These are phyloP conservation scores for Pollicipes pollicipes DNA, from an alignment of 1,140 invertebrate species.

Conservation along the genomic window DNA sequence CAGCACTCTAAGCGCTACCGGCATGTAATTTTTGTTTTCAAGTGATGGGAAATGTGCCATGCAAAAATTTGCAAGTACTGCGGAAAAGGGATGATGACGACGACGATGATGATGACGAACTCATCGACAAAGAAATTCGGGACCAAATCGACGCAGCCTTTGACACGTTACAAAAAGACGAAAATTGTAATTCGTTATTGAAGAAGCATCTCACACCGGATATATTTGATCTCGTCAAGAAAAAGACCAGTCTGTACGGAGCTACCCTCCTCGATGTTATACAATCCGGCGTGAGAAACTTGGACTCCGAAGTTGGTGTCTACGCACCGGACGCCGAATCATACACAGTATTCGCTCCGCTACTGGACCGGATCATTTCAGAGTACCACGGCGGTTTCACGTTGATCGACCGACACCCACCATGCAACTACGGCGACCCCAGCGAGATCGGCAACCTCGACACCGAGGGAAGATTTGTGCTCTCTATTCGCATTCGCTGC, in stretches of 20 bases:
- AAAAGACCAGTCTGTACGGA: slow-evolving; percentile 68
- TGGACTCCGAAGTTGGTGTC: slow-evolving; percentile 8
- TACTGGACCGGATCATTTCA: slow-evolving; percentile 53
- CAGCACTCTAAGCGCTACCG: too few species aligned
- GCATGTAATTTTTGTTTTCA: background rate
- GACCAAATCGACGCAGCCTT: background rate
- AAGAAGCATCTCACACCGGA: slow-evolving; percentile 83
- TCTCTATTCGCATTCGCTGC: slow-evolving; percentile 54
- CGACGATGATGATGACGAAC: background rate
- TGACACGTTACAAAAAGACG: background rate
- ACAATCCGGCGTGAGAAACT: slow-evolving; percentile 46
- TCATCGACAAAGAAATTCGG: background rate
- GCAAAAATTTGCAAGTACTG: background rate
- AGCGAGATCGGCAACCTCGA: slow-evolving; percentile 41
- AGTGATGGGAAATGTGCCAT: background rate
- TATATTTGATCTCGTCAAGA: slow-evolving; percentile 75
- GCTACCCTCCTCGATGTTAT: slow-evolving; percentile 75
- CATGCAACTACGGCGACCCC: slow-evolving; percentile 31
- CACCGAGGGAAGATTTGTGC: slow-evolving; percentile 44
- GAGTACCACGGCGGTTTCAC: slow-evolving; percentile 35
- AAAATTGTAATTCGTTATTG: slow-evolving; percentile 74
- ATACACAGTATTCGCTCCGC: slow-evolving; percentile 54
- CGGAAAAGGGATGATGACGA: background rate
- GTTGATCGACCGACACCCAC: slow-evolving; percentile 24
- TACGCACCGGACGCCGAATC: slow-evolving; percentile 55